Evolutionary conservation across 2,888 invertebrate genomes (phyloP).

Genomic region (Hirtodrosophila histrioides): DNA sequence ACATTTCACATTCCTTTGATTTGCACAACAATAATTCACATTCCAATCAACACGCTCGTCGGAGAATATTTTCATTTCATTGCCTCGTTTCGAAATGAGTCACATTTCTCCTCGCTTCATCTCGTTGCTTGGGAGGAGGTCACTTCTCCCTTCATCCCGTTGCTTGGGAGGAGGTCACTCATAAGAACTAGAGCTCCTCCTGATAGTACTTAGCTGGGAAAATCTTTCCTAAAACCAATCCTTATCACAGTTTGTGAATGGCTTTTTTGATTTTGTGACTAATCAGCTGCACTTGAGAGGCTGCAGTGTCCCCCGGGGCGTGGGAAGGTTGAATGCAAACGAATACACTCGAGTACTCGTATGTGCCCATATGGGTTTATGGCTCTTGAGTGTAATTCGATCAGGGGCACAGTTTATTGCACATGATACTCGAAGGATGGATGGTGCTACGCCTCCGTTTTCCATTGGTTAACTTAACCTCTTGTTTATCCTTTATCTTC

Average conservation of each 20-base stretch:
- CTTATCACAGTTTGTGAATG: slow-evolving; percentile 31
- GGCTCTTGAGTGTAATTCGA: slow-evolving; percentile 16
- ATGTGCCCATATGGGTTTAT: slow-evolving; percentile 23
- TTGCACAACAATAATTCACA: slow-evolving; percentile 6
- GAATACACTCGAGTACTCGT: not conserved
- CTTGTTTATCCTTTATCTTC: too few species aligned
- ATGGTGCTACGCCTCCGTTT: too few species aligned
- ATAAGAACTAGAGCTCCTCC: too few species aligned
- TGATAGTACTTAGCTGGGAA: too few species aligned
- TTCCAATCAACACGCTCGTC: slow-evolving; percentile 5
- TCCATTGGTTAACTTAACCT: too few species aligned
- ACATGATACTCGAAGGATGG: too few species aligned
- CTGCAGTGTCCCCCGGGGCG: slow-evolving; percentile 6
- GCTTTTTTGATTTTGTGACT: not conserved
- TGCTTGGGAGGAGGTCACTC: too few species aligned
- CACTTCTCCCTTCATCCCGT: not conserved
- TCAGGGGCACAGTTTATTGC: not conserved
- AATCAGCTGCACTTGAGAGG: slow-evolving; percentile 17
- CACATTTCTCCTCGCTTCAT: too few species aligned
- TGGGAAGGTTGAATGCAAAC: slow-evolving; percentile 18
- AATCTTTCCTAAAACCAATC: not conserved
- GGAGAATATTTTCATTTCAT: slow-evolving; percentile 1
- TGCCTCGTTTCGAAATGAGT: not conserved
- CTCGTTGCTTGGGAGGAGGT: not conserved
- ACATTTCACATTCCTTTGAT: slow-evolving; percentile 13